Evolutionary conservation across 2,888 invertebrate genomes (phyloP).

Genomic region (Xiphydria camelus): DNA sequence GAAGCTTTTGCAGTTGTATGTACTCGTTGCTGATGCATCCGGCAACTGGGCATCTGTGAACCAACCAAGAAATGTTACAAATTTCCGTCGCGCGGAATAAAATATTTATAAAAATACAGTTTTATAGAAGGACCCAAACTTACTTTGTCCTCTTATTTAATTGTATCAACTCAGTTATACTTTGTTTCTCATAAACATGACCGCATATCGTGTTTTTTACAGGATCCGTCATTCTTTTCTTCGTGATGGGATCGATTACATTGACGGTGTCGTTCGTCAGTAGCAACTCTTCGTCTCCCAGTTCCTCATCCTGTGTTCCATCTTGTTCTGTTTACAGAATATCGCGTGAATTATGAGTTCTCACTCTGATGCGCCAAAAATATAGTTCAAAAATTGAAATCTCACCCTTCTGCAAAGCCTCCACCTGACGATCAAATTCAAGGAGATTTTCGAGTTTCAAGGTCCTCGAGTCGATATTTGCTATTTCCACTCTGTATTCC

Average conservation of each 20-base stretch:
- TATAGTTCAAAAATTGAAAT: no score
- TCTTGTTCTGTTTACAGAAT: neutral
- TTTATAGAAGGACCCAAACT: neutral
- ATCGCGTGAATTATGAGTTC: no score
- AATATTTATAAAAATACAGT: neutral
- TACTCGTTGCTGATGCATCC: conserved; percentile 43
- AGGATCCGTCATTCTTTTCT: conserved; percentile 47
- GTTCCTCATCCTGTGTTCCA: neutral
- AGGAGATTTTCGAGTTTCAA: conserved; percentile 19
- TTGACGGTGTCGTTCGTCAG: conserved; percentile 36
- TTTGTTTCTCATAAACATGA: conserved; percentile 47
- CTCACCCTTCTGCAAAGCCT: conserved; percentile 30
- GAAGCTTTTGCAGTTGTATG: conserved; percentile 31
- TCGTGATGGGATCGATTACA: conserved; percentile 50
- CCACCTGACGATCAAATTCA: conserved; percentile 27
- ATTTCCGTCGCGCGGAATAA: neutral
- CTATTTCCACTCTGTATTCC: conserved; percentile 27
- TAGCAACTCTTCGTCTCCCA: conserved; percentile 39
- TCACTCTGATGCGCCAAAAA: no score
- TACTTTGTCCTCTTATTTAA: conserved; percentile 43
- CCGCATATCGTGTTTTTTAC: conserved; percentile 47
- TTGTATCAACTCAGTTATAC: conserved; percentile 35
- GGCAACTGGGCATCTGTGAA: conserved; percentile 47
- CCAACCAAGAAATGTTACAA: neutral
- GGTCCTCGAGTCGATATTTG: conserved; percentile 18